Conservation (phyloP, 2,888 invertebrate genomes). For the Coleophora deauratella region DNA sequence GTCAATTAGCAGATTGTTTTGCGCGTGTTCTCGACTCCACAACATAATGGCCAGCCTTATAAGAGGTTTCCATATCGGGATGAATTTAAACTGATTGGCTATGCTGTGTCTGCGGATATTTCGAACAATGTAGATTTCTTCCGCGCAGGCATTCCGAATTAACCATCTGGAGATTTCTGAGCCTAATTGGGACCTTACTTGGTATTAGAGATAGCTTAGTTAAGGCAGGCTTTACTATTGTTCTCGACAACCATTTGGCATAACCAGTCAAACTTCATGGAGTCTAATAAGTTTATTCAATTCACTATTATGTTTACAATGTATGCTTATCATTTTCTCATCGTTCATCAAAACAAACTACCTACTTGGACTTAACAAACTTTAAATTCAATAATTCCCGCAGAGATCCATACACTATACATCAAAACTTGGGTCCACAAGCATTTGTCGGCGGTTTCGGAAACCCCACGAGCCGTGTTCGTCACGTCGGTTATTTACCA, state of each 20-base stretch:
- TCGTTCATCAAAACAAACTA: constrained; percentile 6
- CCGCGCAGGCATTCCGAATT: constrained; percentile 36
- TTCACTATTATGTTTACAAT: no score
- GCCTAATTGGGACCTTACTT: constrained; percentile 61
- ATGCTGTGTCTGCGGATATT: constrained; percentile 10
- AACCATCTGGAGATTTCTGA: constrained; percentile 34
- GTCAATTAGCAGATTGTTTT: constrained; percentile 56
- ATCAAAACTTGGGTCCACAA: constrained; percentile 19
- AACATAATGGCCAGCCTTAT: constrained; percentile 39
- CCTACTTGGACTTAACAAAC: no score
- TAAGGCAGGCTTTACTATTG: no score
- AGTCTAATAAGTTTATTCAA: no score
- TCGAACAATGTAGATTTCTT: constrained; percentile 54
- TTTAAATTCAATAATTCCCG: constrained; percentile 13
- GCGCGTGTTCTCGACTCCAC: constrained; percentile 33
- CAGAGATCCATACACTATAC: constrained; percentile 12
- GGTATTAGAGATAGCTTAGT: constrained; percentile 18
- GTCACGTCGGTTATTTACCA: constrained; percentile 60
- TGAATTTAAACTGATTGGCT: constrained; percentile 66
- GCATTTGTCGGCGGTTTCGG: constrained; percentile 35
- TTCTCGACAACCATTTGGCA: no score
- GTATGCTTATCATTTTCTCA: not conserved
- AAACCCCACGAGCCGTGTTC: constrained; percentile 49
- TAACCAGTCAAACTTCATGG: no score
- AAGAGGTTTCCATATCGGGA: constrained; percentile 48